Percentiles rank a stretch among this genome's conserved stretches.
Evolutionary conservation across 2,113 vertebrate species (phyloP).

Genomic region (Malurus elegans): DNA sequence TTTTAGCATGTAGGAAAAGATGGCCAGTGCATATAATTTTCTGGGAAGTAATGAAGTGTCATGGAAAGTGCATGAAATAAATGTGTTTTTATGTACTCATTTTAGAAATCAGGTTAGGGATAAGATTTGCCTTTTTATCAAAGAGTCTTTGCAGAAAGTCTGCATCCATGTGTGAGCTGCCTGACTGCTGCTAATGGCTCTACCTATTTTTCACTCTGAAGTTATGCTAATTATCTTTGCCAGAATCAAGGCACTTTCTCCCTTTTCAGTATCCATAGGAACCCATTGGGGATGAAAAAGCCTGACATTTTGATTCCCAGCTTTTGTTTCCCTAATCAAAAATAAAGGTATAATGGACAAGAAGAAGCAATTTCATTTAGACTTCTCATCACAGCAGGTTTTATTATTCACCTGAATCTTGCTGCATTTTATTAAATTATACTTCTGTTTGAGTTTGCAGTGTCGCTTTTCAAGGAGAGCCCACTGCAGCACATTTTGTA

Average conservation of each 20-base stretch:
- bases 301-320: constrained; percentile 28
- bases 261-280: constrained; percentile 35
- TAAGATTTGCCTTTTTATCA: neutral
- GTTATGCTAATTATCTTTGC: constrained; percentile 27
- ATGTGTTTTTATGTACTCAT: neutral
- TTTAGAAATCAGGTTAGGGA: constrained; percentile 19
- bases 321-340: constrained; percentile 54
- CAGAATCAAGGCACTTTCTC: constrained; percentile 1
- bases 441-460: constrained; percentile 16
- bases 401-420: constrained; percentile 29
- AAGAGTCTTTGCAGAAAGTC: neutral
- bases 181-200: neutral
- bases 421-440: constrained; percentile 46
- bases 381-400: neutral
- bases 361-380: constrained; percentile 12
- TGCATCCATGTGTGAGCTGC: neutral
- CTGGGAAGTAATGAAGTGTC: constrained; percentile 11
- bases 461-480: neutral
- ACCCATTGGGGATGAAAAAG: neutral
- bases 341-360: constrained; percentile 10
- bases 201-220: constrained; percentile 5
- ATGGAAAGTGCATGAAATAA: neutral
- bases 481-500: neutral
- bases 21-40: neutral
- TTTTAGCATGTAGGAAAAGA: constrained; percentile 16